Base-by-base conservation (phyloP, 1,140 invertebrate genomes). In the Camponotus floridanus region DNA sequence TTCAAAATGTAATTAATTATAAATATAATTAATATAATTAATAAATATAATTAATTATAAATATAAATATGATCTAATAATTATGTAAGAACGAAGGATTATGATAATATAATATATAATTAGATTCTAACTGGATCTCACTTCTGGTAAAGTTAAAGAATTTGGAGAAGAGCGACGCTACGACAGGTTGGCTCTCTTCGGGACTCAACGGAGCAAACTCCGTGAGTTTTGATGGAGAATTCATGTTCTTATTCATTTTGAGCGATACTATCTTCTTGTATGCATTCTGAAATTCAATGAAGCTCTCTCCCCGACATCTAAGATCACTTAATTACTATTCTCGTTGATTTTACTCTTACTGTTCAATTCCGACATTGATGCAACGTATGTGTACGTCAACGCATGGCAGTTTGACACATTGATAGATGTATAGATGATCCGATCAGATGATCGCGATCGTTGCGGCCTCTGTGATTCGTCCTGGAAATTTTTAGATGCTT, bases 191-290 rank as follows among this genome's bases (percentile, higher is more conserved):
- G 86, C 95, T 96, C 78, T 96, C 96, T 85, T 97, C 97, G 0
- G 96, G 96, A 92, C 96, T 97, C 5, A 97, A 93, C 36, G 97
- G 97, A 80, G 97, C 97, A 92, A 98, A 98, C 93, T 97, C 97
- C 57, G 97, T 98, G 45, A 98, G 93, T 91, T 97, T 97, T 2
- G 96, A 96, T 4, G 96, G 96, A 2, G 96, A 97, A 81, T 97
- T 96, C 87, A 97, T 94, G 92, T 97, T 97, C 90, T 96, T 96
- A 92, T 96, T 96, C 96, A 97, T 96, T 83, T 91, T 95, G 87
- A n/a, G 6, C 13, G 39, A 51, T 91, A 86, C 73, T 91, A 91
- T 64, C 84, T 87, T n/a, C 48, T n/a, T 11, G 3, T 7, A 18
- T 15, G 31, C 87, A 90, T 90, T 48, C 88, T 88, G 26, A 65